Percentiles rank a stretch among this genome's conserved stretches.
Evolutionary conservation across 2,888 invertebrate genomes (phyloP).

Genomic region (Ormyrus rosae): DNA sequence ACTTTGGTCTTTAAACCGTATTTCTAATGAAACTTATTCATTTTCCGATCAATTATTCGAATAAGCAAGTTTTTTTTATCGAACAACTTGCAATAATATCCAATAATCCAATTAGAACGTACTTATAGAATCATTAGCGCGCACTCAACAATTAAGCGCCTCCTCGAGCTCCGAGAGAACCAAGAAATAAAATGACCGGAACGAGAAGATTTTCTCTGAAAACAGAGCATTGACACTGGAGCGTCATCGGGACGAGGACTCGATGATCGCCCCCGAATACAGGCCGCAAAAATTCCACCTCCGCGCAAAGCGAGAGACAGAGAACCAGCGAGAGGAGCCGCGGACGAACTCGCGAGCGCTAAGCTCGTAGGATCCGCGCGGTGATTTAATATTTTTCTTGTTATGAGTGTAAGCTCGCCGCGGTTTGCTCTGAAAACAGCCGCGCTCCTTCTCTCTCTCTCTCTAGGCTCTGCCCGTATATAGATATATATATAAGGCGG

Average conservation of each 20-base stretch:
- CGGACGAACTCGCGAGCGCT: too few species aligned
- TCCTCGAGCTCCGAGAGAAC: too few species aligned
- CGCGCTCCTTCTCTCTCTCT: constrained; percentile 35
- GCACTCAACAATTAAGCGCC: too few species aligned
- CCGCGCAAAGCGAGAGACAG: neutral
- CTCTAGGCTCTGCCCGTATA: neutral
- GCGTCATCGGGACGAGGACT: neutral
- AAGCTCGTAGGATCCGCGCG: constrained; percentile 38
- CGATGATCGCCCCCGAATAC: too few species aligned
- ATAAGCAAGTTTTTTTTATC: too few species aligned
- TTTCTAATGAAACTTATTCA: too few species aligned
- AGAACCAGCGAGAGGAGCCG: neutral
- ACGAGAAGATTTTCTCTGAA: constrained; percentile 32
- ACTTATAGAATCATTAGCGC: too few species aligned
- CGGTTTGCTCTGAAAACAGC: constrained; percentile 73
- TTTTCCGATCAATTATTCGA: too few species aligned
- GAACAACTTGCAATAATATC: too few species aligned
- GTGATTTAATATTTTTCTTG: constrained; percentile 74
- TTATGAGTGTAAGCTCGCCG: constrained; percentile 72
- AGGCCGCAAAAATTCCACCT: too few species aligned
- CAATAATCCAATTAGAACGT: too few species aligned
- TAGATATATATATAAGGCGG: neutral
- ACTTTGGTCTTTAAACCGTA: too few species aligned
- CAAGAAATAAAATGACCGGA: neutral
- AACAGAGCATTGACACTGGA: constrained; percentile 46